These are phyloP conservation scores for Ciona savignyi DNA, from an alignment of 23 tunicate genomes.

Conservation along the genomic window DNA sequence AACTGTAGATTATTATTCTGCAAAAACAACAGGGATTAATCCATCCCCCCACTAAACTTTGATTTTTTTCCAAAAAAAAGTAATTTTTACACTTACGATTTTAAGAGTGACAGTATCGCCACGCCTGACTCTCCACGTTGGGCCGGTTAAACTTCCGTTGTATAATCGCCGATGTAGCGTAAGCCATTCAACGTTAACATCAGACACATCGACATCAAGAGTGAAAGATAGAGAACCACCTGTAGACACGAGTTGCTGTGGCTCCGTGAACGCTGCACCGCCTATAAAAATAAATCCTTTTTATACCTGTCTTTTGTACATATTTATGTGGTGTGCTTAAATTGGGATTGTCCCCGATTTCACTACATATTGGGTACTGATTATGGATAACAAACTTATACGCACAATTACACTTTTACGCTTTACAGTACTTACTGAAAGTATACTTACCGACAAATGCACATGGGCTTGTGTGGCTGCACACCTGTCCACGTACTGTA, in stretches of 20 bases:
- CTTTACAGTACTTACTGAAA: no score
- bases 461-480: not conserved
- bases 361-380: no score
- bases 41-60: no score
- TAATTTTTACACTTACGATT: no score
- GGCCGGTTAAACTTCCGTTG: slow-evolving; percentile 22
- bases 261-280: slow-evolving; percentile 2
- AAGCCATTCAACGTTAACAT: slow-evolving; percentile 27
- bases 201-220: not conserved
- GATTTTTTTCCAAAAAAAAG: no score
- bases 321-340: no score
- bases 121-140: slow-evolving; percentile 11
- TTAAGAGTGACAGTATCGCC: slow-evolving; percentile 28
- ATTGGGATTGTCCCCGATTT: no score
- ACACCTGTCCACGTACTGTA: no score
- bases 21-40: no score
- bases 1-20: slow-evolving; percentile 19
- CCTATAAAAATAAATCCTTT: slow-evolving; percentile 3
- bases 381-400: no score
- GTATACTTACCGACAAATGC: slow-evolving; percentile 2
- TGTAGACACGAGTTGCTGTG: slow-evolving; percentile 2
- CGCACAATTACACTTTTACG: no score
- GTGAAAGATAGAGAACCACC: not conserved
- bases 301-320: not conserved
- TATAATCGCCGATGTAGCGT: slow-evolving; percentile 14